Evolutionary conservation across 2,113 vertebrate genomes (phyloP).

Genomic region (Micronycteris hirsuta): DNA sequence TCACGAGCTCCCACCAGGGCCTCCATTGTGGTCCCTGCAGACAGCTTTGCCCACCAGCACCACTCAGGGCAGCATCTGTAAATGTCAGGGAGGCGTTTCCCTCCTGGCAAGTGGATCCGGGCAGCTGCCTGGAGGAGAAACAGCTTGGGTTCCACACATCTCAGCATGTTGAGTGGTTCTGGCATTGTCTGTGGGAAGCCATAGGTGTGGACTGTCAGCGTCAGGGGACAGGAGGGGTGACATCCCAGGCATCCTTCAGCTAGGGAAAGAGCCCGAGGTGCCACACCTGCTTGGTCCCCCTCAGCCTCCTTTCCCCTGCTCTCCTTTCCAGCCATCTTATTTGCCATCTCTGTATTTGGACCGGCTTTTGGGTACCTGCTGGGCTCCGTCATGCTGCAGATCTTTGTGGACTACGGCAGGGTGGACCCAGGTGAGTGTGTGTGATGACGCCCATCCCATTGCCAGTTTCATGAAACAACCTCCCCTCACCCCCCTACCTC

Average conservation of each 20-base stretch:
- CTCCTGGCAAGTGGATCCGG: not conserved
- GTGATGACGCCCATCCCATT: not conserved
- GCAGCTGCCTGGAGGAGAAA: not conserved
- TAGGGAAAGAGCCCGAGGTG: not conserved
- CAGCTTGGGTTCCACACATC: not conserved
- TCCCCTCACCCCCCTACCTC: not conserved
- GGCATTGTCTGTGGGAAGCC: not conserved
- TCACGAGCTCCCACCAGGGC: not conserved
- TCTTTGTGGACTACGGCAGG: conserved; percentile 92
- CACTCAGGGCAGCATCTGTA: not conserved
- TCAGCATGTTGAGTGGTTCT: not conserved
- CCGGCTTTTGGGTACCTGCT: conserved; percentile 93
- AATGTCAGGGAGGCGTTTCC: not conserved
- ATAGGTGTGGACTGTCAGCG: not conserved
- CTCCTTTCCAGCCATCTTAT: conserved; percentile 90
- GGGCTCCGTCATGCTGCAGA: conserved; percentile 87
- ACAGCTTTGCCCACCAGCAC: not conserved
- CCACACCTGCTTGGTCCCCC: not conserved
- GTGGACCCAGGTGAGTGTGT: conserved; percentile 80
- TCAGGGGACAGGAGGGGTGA: not conserved
- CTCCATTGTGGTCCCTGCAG: not conserved
- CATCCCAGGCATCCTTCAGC: not conserved
- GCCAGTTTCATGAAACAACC: not conserved
- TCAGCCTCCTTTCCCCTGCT: not conserved
- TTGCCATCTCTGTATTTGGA: conserved; percentile 92